These are phyloP conservation scores for Drosophila prostipennis DNA, from an alignment of 2,888 invertebrate species.

Conservation along the genomic window DNA sequence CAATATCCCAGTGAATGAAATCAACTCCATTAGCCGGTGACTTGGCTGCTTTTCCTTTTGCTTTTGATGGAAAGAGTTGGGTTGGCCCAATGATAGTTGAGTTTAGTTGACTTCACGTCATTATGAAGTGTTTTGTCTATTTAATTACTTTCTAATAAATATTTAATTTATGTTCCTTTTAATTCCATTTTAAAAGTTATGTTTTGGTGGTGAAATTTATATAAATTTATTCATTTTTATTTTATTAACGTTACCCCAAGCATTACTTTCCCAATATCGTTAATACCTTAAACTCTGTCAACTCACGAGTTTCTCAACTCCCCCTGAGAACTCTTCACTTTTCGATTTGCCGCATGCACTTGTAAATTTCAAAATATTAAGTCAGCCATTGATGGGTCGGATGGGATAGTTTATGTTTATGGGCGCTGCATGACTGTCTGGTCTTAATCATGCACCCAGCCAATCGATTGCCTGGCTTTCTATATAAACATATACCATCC, in stretches of 20 bases:
- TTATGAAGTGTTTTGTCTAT: no score
- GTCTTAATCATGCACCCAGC: slow-evolving; percentile 62
- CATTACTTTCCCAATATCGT: no score
- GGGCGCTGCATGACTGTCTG: slow-evolving; percentile 66
- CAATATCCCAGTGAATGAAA: slow-evolving; percentile 3
- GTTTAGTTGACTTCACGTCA: no score
- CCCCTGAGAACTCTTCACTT: background rate
- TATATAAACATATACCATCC: slow-evolving; percentile 7
- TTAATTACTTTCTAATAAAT: no score
- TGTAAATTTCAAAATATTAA: slow-evolving; percentile 36
- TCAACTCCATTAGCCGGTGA: slow-evolving; percentile 21
- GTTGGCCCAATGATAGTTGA: background rate
- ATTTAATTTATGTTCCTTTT: no score
- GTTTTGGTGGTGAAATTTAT: no score
- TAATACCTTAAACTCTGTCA: background rate
- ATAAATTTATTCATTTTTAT: no score
- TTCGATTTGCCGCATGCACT: slow-evolving; percentile 8
- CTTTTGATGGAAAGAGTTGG: background rate
- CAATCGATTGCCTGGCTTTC: background rate
- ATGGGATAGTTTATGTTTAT: slow-evolving; percentile 59
- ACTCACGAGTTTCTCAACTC: background rate
- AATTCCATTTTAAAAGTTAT: no score
- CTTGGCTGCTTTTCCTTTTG: background rate
- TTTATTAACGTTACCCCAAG: no score
- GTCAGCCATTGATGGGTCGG: slow-evolving; percentile 17